Conservation (phyloP, 2,113 vertebrate genomes). For the Tupaia chinensis region DNA sequence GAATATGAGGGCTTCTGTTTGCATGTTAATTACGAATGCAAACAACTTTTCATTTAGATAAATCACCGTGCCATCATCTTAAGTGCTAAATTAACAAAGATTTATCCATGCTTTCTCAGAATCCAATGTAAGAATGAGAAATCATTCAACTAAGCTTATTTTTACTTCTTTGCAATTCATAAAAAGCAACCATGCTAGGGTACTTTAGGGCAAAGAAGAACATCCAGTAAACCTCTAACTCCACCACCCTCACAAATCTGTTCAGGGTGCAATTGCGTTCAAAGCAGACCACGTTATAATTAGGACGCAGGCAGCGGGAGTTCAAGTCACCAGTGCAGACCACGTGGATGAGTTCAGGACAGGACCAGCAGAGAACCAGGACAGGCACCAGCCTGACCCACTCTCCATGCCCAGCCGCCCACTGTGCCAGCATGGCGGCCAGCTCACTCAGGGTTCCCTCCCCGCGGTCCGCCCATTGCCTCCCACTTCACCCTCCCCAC, state of each 20-base stretch:
- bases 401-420: neutral
- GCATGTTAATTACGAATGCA: slow-evolving; percentile 33
- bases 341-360: neutral
- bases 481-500: neutral
- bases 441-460: neutral
- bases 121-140: neutral
- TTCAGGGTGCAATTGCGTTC: neutral
- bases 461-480: neutral
- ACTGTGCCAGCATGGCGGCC: neutral
- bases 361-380: neutral
- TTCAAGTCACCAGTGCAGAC: neutral
- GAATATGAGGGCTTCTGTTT: neutral
- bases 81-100: slow-evolving; percentile 13
- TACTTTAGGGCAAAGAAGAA: neutral
- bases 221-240: neutral
- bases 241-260: neutral
- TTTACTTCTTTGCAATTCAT: neutral
- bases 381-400: too few relatives aligned
- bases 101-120: neutral
- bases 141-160: neutral
- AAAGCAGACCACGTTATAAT: neutral
- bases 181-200: neutral
- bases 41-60: slow-evolving; percentile 11
- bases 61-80: neutral
- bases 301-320: neutral